These are phyloP conservation scores for Neostethus bicornis DNA, from an alignment of 2,797 vertebrate species.

Conservation along the genomic window DNA sequence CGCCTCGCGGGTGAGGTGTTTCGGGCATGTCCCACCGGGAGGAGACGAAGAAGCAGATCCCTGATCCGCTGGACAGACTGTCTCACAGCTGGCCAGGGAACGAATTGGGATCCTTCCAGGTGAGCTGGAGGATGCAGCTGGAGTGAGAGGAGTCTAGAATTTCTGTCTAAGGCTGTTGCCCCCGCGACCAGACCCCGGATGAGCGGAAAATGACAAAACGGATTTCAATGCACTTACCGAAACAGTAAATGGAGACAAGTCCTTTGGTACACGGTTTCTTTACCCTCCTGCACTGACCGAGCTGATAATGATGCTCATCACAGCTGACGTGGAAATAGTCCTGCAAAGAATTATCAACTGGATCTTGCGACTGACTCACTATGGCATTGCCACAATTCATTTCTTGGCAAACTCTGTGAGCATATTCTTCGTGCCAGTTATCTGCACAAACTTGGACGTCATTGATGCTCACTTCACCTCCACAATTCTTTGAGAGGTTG, in stretches of 20 bases:
- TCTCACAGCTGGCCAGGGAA: no score
- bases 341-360: fast-evolving
- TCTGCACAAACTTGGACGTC: fast-evolving
- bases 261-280: fast-evolving
- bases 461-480: constrained; percentile 48
- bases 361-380: fast-evolving
- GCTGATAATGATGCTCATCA: constrained; percentile 1
- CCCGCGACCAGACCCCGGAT: no score
- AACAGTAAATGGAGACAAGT: constrained; percentile 43
- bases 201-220: no score
- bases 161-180: no score
- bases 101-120: no score
- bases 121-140: no score
- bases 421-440: fast-evolving
- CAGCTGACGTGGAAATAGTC: constrained; percentile 43
- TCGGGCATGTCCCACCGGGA: no score
- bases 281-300: constrained; percentile 62
- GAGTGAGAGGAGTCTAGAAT: no score
- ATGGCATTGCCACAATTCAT: constrained; percentile 3
- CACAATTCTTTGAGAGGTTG: fast-evolving
- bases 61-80: no score
- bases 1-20: no score
- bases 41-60: no score
- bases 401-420: constrained; percentile 46
- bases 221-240: constrained; percentile 47